Evolutionary conservation across 2,888 invertebrate genomes (phyloP), one percentile per base, ranked within the genome.

Genomic region (Acronicta psi): DNA sequence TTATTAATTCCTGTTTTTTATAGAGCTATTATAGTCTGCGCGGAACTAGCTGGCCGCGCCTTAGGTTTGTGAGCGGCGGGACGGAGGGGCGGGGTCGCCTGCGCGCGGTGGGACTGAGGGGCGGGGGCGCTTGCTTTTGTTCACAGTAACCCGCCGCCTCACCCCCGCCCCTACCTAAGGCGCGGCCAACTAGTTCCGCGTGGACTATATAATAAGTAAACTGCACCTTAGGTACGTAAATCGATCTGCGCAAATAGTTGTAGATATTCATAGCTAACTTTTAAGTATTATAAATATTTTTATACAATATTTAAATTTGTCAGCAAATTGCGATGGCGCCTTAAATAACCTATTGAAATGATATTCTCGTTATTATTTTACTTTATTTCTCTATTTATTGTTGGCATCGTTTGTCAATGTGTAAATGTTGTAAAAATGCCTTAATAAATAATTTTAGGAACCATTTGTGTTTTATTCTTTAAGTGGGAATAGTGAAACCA

Each of bases 351-450:
- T 29, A 29, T n/a, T 42, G 42, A 42, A 42, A 25, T 41, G 17
- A 23, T 25, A 9, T 23, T 20, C 7, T 36, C 13, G 36, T 40
- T 40, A 41, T 16, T 2, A 44, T 37, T 47, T 38, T 0, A 1
- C 17, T 16, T 25, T 53, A 14, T 8, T 53, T 49, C n/a, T n/a
- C n/a, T n/a, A n/a, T n/a, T n/a, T n/a, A n/a, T n/a, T n/a, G n/a
- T 55, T 40, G 44, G 54, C 45, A 50, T 56, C 29, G 40, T 60
- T 31, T 38, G 41, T 41, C 52, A 44, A 55, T 47, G 70, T 66
- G 72, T 71, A 58, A 45, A 75, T 73, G 70, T 59, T 72, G 58
- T 62, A 69, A 51, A 69, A 65, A 56, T 54, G 51, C 47, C 47
- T 14, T 66, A 52, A 58, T 52, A 53, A 57, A 34, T 65, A 63